Evolutionary conservation across 2,113 vertebrate species (phyloP).

Genomic region (Physeter macrocephalus): DNA sequence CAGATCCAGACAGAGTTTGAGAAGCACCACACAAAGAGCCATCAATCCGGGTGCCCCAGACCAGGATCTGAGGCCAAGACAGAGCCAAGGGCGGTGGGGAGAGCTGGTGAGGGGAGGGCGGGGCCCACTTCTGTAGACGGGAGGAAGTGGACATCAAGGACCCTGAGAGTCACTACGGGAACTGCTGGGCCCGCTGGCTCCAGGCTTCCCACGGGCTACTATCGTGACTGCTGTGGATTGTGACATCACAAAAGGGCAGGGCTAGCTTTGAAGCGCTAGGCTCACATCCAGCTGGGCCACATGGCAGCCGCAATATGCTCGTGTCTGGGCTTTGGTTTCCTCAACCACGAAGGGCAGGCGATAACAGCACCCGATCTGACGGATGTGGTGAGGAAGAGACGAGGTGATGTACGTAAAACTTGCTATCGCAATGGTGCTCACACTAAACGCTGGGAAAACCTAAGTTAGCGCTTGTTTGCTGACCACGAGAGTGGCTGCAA

Average conservation of each 20-base stretch:
- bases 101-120: not conserved
- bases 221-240: not conserved
- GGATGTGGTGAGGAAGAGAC: not conserved
- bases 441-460: not conserved
- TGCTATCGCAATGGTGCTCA: not conserved
- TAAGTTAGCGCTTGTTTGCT: not conserved
- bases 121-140: not conserved
- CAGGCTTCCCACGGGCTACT: not conserved
- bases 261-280: not conserved
- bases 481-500: not conserved
- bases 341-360: not conserved
- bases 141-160: not conserved
- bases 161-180: not conserved
- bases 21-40: not conserved
- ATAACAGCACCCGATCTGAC: not conserved
- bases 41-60: not conserved
- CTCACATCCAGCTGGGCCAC: not conserved
- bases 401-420: too few species aligned
- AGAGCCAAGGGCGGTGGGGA: not conserved
- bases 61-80: not conserved
- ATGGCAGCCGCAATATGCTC: not conserved
- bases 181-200: not conserved
- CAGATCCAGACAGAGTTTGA: not conserved
- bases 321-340: not conserved
- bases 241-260: not conserved